Base-by-base conservation (phyloP, 2,797 vertebrate species). In the Hozukius guyotensis region DNA sequence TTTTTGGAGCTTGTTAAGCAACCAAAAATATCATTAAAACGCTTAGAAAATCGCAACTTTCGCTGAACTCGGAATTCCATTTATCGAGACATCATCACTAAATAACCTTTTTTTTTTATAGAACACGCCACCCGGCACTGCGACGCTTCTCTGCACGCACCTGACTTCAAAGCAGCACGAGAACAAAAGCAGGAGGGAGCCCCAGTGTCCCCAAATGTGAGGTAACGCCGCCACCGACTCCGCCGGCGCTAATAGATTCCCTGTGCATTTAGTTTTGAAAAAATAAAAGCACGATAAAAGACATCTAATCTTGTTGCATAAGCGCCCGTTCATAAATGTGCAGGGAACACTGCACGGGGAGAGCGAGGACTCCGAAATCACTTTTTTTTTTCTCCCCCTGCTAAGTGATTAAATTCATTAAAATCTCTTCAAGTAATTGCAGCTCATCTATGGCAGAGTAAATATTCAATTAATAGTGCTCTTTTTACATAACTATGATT, bases 401-500 rank as follows among this genome's bases (percentile, higher is more conserved):
- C 75, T 68, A 77, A 86, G 87, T 85, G 82, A 94, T 94, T 92
- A 79, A 87, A 94, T 92, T 87, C 84, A 95, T 95, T 94, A 89
- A 92, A 95, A 90, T 91, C 93, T 90, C 89, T 90, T 88, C 49
- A 89, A 87, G 88, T 95, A 95, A 95, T 94, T 94, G 93, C 87
- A 66, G 88, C 92, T 94, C 88, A 93, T 94, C 92, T 90, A 90
- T 78, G 77, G 91, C 88, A 92, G 87, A 92, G 93, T 94, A 95
- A 95, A 95, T 94, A 95, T 94, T 96, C 88, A 94, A 94, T 95
- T 95, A 94, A 94, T 90, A 78, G 80, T n/a, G 86, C 78, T 42
- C 80, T 94, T 94, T 94, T 52, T 92, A 94, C 95, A 94, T 94
- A 94, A 94, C 85, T 90, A 83, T 75, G 89, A 92, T 94, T 94